Conservation (phyloP, 2,797 vertebrate species). For the Chloroceryle amazona region DNA sequence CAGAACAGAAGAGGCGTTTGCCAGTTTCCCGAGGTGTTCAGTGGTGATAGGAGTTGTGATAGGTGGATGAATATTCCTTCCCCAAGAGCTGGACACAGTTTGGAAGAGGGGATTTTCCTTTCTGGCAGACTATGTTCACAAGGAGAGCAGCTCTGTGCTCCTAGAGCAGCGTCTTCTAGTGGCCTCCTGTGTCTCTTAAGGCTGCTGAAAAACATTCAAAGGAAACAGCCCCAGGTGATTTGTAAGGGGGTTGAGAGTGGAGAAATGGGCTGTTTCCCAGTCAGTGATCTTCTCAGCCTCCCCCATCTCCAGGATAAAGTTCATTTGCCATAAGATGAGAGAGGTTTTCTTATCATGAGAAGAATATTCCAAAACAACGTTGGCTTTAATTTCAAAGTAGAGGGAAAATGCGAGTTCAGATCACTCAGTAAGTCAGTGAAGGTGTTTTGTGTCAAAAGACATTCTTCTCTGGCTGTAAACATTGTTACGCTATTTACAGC, state of each 20-base stretch:
- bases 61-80: neutral
- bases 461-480: conserved; percentile 7
- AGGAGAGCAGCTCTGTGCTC: neutral
- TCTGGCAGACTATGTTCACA: neutral
- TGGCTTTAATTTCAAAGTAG: conserved; percentile 36
- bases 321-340: neutral
- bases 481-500: conserved; percentile 7
- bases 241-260: neutral
- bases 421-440: neutral
- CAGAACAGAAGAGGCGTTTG: neutral
- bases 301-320: conserved; percentile 34
- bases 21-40: neutral
- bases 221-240: conserved; percentile 21
- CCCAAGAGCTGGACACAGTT: neutral
- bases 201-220: neutral
- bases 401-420: neutral
- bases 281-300: neutral
- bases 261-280: neutral
- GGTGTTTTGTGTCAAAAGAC: conserved; percentile 15
- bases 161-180: neutral
- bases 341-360: neutral
- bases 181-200: neutral
- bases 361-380: neutral
- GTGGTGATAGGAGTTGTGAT: neutral
- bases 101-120: neutral